Evolutionary conservation across 2,888 invertebrate species (phyloP), one percentile per base, ranked within the genome.

Genomic region (Atethmia centrago): DNA sequence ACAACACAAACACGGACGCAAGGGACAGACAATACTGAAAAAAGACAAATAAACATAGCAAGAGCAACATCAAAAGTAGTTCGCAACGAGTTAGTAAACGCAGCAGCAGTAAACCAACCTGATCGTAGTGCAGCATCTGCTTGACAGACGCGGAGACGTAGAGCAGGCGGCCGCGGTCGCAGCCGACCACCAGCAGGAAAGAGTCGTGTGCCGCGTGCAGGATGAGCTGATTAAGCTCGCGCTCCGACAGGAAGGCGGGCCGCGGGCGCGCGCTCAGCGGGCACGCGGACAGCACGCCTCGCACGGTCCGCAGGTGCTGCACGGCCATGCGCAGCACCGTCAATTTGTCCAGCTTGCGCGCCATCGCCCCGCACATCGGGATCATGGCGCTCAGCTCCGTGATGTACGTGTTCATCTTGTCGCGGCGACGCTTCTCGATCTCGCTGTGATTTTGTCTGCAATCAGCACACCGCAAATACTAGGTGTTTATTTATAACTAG

Each of bases 371-470:
- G 91, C 99, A 99, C 98, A 99, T 98, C 0, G 99, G 99, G 31
- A 99, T 97, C 97, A 99, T 98, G 2, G 98, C 97, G 68, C 98
- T 98, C 74, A 99, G 93, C 93, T 99, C 99, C 5, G 98, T 97
- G 87, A 99, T 99, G 94, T 99, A 99, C 0, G 98, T 98, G 95
- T 99, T 99, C 99, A 99, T 99, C 95, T 99, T 99, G 93, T 99
- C 99, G 47, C 99, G 97, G 0, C 99, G 97, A 0, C 99, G 97
- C 93, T 99, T 99, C 95, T 99, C 99, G 79, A 99, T 99, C 95
- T 99, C 99, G 93, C 99, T 99, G 95, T 99, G 99, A 94, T 99
- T 99, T 94, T 99, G 99, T 89, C 99, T 99, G 93, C 49, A 84
- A 71, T 8, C 25, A 53, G 21, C 21, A 21, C 47, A 12, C 14